A percentile compares a stretch with the other conserved stretches of the same genome.
Evolutionary conservation across 2,888 invertebrate genomes (phyloP).

Genomic region (Panzeria rudis): DNA sequence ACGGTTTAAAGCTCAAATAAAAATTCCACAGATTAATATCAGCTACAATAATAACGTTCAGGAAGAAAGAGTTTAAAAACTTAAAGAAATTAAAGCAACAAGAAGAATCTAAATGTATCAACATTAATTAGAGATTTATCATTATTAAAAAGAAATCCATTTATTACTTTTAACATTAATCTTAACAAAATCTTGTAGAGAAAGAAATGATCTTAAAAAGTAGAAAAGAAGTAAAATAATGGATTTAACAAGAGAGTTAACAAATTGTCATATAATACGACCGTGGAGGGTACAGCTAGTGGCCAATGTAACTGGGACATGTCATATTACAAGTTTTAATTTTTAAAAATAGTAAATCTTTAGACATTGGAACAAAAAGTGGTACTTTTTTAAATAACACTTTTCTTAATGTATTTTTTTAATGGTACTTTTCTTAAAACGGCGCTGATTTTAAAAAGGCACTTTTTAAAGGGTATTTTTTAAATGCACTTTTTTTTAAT

Average conservation of each 20-base stretch:
- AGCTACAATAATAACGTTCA: neutral
- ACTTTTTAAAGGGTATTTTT: too few relatives aligned
- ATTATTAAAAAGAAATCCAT: slow-evolving; percentile 63
- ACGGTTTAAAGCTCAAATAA: slow-evolving; percentile 41
- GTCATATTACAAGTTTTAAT: too few relatives aligned
- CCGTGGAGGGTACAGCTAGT: neutral
- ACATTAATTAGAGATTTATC: slow-evolving; percentile 58
- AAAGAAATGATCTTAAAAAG: slow-evolving; percentile 4
- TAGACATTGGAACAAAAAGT: too few relatives aligned
- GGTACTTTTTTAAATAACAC: neutral
- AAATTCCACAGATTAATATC: slow-evolving; percentile 47
- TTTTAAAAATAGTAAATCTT: too few relatives aligned
- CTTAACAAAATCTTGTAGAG: slow-evolving; percentile 8
- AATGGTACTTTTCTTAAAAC: too few relatives aligned
- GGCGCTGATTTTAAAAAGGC: too few relatives aligned
- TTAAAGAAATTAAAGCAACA: neutral
- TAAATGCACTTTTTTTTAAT: too few relatives aligned
- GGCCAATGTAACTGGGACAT: neutral
- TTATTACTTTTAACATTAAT: slow-evolving; percentile 55
- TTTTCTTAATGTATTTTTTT: too few relatives aligned
- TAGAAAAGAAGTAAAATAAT: slow-evolving; percentile 17
- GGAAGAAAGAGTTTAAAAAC: neutral
- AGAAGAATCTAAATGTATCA: slow-evolving; percentile 21
- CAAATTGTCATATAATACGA: slow-evolving; percentile 57
- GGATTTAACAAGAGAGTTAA: slow-evolving; percentile 44